These are phyloP conservation scores for Loris lydekkerianus DNA, from an alignment of 2,797 vertebrate species.

Conservation along the genomic window DNA sequence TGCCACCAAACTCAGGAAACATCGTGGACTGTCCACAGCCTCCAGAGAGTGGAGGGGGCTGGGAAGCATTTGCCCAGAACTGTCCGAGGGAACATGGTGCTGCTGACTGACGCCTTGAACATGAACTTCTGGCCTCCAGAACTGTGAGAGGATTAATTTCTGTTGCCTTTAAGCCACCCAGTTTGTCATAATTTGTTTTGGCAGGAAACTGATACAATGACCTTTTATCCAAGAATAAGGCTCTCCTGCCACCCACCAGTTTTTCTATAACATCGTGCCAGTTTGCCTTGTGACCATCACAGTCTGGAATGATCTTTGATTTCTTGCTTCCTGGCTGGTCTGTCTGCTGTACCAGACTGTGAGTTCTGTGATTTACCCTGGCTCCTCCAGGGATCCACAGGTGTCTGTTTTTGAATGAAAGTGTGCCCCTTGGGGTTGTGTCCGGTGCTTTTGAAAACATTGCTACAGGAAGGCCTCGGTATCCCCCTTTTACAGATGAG, in stretches of 20 bases:
- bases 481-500: not conserved
- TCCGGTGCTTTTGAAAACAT: not conserved
- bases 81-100: too few species aligned
- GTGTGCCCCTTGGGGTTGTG: not conserved
- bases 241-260: fast-evolving
- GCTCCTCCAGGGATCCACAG: fast-evolving
- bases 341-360: not conserved
- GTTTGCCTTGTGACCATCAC: not conserved
- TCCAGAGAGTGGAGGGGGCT: fast-evolving
- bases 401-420: not conserved
- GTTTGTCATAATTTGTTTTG: not conserved
- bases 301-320: not conserved
- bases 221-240: not conserved
- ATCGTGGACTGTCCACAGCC: not conserved
- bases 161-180: not conserved
- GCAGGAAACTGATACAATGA: not conserved
- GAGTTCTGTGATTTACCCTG: not conserved
- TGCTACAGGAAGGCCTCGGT: too few species aligned
- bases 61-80: not conserved
- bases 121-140: not conserved
- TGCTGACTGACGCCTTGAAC: not conserved
- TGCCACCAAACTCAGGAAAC: not conserved
- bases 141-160: not conserved
- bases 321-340: not conserved
- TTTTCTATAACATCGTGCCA: not conserved